Evolutionary conservation across 1,140 invertebrate species (phyloP).

Genomic region (Macrotrachela quadricornifera): DNA sequence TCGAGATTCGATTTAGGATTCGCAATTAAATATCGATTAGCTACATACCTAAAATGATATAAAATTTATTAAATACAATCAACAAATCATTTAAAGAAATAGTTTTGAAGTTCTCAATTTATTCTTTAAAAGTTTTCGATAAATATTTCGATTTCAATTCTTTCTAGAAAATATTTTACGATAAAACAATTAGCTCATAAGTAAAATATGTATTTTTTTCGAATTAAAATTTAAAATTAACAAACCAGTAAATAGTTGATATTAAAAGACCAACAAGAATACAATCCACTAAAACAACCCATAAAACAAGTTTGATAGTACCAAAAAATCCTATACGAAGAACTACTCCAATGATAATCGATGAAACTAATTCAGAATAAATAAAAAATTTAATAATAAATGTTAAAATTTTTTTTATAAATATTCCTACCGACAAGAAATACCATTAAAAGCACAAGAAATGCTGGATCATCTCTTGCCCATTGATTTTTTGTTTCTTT

Average conservation of each 20-base stretch:
- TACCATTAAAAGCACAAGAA: slow-evolving; percentile 67
- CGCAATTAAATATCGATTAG: slow-evolving; percentile 55
- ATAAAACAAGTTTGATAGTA: slow-evolving; percentile 65
- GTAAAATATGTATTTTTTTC: too few relatives aligned
- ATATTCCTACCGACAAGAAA: slow-evolving; percentile 53
- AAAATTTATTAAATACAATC: background rate
- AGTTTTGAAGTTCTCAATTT: background rate
- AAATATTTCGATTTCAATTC: too few relatives aligned
- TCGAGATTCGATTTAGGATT: slow-evolving; percentile 38
- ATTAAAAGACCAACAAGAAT: slow-evolving; percentile 63
- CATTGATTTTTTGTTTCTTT: slow-evolving; percentile 92
- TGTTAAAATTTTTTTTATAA: background rate
- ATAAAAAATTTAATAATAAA: background rate
- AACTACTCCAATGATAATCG: slow-evolving; percentile 63
- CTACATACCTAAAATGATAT: too few relatives aligned
- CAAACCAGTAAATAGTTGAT: slow-evolving; percentile 75
- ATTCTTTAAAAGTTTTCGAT: too few relatives aligned
- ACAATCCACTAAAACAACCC: slow-evolving; percentile 81
- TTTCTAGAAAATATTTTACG: too few relatives aligned
- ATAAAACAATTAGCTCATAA: too few relatives aligned
- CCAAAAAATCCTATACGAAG: slow-evolving; percentile 49
- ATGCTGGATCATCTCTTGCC: slow-evolving; percentile 94
- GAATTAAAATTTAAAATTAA: too few relatives aligned
- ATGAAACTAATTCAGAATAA: slow-evolving; percentile 49
- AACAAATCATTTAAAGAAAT: background rate